Evolutionary conservation across 2,888 invertebrate genomes (phyloP).

Genomic region (Drosophila paranaensis): DNA sequence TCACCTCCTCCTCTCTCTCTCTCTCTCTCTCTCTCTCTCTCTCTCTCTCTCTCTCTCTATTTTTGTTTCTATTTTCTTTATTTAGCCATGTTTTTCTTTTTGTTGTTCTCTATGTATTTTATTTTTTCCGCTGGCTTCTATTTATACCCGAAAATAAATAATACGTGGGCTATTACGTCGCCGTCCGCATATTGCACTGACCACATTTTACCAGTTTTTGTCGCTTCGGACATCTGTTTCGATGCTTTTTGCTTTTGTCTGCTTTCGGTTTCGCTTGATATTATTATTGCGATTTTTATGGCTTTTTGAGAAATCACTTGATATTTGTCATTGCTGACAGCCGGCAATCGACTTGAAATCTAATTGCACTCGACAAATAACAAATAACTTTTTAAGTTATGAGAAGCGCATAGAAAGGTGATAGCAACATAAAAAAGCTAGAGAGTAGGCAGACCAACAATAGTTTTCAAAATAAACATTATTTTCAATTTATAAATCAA

Average conservation of each 20-base stretch:
- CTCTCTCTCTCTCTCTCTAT: neutral
- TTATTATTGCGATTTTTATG: conserved; percentile 32
- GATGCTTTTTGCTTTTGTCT: conserved; percentile 2
- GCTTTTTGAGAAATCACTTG: conserved; percentile 32
- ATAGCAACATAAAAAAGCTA: neutral
- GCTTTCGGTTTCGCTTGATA: conserved; percentile 6
- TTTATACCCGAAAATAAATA: conserved; percentile 54
- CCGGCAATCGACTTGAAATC: conserved; percentile 26
- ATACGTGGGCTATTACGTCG: conserved; percentile 43
- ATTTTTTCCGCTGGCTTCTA: conserved; percentile 31
- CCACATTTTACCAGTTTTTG: conserved; percentile 53
- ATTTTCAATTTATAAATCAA: neutral
- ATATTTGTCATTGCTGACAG: conserved; percentile 30
- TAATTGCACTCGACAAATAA: conserved; percentile 25
- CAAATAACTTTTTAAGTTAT: neutral
- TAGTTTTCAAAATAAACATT: too few relatives aligned
- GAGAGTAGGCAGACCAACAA: too few relatives aligned
- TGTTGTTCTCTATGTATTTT: neutral
- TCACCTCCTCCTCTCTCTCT: too few relatives aligned
- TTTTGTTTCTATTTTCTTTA: conserved; percentile 3
- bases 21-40: neutral
- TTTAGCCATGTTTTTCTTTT: neutral
- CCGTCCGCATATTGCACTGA: conserved; percentile 42
- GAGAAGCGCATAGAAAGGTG: conserved; percentile 4
- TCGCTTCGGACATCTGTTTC: conserved; percentile 43